These are phyloP conservation scores for Pectinophora gossypiella DNA, from an alignment of 1,140 invertebrate species.

Conservation along the genomic window DNA sequence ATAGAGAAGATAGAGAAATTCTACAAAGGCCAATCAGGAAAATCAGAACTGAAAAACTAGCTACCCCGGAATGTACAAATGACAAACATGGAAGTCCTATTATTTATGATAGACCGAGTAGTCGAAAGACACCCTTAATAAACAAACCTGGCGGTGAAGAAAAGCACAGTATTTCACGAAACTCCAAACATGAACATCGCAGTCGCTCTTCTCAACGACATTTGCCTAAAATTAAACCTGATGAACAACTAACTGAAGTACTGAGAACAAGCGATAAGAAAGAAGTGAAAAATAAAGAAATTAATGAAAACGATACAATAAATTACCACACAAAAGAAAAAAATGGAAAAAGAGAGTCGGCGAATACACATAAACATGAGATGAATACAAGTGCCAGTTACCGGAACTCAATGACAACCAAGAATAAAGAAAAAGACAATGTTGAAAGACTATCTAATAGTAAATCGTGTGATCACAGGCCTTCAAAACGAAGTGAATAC, in stretches of 20 bases:
- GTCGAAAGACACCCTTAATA: background rate
- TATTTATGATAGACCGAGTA: background rate
- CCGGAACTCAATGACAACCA: background rate
- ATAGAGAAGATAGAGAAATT: background rate
- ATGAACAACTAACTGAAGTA: background rate
- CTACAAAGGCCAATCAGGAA: slow-evolving; percentile 4
- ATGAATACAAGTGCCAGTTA: background rate
- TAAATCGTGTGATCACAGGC: slow-evolving; percentile 18
- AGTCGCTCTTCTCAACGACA: background rate
- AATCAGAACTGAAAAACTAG: slow-evolving; percentile 14
- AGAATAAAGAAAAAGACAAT: background rate
- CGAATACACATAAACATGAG: background rate
- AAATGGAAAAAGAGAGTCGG: slow-evolving; percentile 4
- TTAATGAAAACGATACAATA: background rate
- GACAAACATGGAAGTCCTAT: background rate
- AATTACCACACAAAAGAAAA: slow-evolving; percentile 10
- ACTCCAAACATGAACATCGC: background rate
- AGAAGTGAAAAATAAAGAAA: background rate
- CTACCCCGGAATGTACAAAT: slow-evolving; percentile 11
- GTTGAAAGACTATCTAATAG: slow-evolving; percentile 15
- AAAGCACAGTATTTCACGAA: background rate
- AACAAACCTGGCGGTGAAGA: background rate
- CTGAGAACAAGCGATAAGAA: background rate
- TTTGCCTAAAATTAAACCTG: background rate
- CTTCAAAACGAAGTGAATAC: slow-evolving; percentile 50